These are phyloP conservation scores for Tachystola acroxantha DNA, from an alignment of 2,888 invertebrate species.

Conservation along the genomic window DNA sequence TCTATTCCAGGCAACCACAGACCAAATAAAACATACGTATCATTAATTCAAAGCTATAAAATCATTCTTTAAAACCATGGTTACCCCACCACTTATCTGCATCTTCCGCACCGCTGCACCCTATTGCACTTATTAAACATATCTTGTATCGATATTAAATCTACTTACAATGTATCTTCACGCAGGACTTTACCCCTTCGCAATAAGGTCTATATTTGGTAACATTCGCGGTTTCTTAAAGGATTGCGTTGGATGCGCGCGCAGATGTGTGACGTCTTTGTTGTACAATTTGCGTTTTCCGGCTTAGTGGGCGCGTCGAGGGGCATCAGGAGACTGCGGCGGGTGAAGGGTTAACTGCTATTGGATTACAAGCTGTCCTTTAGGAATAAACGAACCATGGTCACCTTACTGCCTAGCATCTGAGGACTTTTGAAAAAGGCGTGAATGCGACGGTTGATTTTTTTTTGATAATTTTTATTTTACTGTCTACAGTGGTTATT, in stretches of 20 bases:
- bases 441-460: too few relatives aligned
- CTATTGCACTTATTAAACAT: constrained; percentile 69
- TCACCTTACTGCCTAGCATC: too few relatives aligned
- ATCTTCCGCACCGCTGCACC: constrained; percentile 58
- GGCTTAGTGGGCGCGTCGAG: constrained; percentile 69
- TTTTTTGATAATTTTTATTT: too few relatives aligned
- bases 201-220: constrained; percentile 28
- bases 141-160: constrained; percentile 71
- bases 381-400: too few relatives aligned
- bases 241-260: constrained; percentile 8
- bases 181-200: constrained; percentile 23
- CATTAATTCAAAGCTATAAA: too few relatives aligned
- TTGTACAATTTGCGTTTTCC: constrained; percentile 76
- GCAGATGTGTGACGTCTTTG: constrained; percentile 75
- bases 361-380: constrained; percentile 22
- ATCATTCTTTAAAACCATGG: too few relatives aligned
- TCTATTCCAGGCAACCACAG: too few relatives aligned
- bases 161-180: constrained; percentile 30
- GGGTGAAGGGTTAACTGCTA: constrained; percentile 45
- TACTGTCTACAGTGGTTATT: too few relatives aligned
- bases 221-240: constrained; percentile 6
- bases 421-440: too few relatives aligned
- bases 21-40: too few relatives aligned
- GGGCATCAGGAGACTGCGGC: constrained; percentile 21
- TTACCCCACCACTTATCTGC: constrained; percentile 40